phyloP scores from a whole-genome alignment of 2,113 vertebrate genomes.

The Microcebus ravelobensis region DNA sequence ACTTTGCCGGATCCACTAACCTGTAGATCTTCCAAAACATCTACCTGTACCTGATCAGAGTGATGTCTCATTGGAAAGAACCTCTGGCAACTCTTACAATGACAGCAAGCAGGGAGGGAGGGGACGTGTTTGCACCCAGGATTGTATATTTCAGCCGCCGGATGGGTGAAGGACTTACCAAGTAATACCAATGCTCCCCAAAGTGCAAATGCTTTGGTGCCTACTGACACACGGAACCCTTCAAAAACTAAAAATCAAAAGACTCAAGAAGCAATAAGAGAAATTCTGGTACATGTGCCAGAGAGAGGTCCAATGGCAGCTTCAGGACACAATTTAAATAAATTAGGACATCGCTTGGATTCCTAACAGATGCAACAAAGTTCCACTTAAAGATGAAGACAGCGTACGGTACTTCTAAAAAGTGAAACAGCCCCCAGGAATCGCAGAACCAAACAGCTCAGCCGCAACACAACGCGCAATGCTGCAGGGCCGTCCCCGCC shows the following conservation, averaged over 20 bases:
- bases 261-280: neutral
- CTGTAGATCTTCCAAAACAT: neutral
- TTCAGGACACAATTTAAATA: neutral
- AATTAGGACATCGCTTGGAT: neutral
- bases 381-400: neutral
- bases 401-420: neutral
- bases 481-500: neutral
- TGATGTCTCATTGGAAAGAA: neutral
- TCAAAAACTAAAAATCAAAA: neutral
- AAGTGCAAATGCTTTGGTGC: neutral
- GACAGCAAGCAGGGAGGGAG: neutral
- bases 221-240: neutral
- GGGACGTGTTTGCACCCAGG: neutral
- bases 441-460: neutral
- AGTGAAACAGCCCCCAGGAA: neutral
- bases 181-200: neutral
- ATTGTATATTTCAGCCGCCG: neutral
- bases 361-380: neutral
- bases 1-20: neutral
- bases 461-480: fast-evolving
- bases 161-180: neutral
- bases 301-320: neutral
- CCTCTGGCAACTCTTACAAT: fast-evolving
- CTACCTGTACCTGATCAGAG: neutral
- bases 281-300: neutral